Evolutionary conservation across 1,140 invertebrate genomes (phyloP).

Genomic region (Caenorhabditis brenneri): DNA sequence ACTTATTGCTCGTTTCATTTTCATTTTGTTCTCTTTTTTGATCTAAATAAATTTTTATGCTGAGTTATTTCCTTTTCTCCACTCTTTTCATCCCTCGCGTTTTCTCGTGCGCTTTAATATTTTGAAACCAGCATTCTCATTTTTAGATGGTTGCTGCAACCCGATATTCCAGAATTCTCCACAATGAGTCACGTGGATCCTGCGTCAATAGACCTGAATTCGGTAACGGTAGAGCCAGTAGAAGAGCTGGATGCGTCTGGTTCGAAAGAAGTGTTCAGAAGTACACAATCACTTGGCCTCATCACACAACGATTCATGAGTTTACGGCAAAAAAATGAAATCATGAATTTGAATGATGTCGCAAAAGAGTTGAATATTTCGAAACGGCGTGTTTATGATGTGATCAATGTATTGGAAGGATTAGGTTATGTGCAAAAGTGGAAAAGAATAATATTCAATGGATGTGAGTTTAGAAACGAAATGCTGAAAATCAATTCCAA

Average conservation of each 20-base stretch:
- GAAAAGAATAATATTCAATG: constrained; percentile 38
- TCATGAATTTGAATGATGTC: constrained; percentile 10
- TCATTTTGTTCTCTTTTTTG: not conserved
- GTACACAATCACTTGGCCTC: not conserved
- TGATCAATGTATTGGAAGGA: constrained; percentile 3
- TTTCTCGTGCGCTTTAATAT: no score
- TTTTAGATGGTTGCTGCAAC: no score
- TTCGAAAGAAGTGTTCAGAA: constrained; percentile 11
- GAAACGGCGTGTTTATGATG: constrained; percentile 20
- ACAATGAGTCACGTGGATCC: not conserved
- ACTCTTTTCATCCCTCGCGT: no score
- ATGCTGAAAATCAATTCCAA: no score
- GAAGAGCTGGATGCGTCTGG: not conserved
- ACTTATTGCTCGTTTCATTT: not conserved
- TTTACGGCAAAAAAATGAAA: not conserved
- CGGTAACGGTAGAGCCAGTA: not conserved
- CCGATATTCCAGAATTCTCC: not conserved
- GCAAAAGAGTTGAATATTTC: constrained; percentile 22
- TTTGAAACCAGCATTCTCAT: no score
- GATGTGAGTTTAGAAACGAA: not conserved
- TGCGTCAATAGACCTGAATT: not conserved
- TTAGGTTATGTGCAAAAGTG: constrained; percentile 13
- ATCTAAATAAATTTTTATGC: not conserved
- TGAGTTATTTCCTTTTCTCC: no score
- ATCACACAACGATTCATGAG: constrained; percentile 33